Conservation (phyloP, 2,113 vertebrate genomes). For the Pelecanus crispus region DNA sequence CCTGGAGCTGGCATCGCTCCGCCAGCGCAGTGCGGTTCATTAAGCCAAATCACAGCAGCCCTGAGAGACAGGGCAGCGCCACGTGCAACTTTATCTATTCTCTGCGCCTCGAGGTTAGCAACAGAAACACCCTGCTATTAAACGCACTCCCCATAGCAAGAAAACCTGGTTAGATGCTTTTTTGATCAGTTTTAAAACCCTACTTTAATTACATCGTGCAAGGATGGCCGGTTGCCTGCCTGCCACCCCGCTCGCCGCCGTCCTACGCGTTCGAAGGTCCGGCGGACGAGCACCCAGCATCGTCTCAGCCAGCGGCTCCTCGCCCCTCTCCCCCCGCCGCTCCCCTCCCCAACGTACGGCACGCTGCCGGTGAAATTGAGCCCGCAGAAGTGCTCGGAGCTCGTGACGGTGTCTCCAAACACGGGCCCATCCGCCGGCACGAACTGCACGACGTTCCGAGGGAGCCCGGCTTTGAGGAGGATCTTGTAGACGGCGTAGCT, state of each 20-base stretch:
- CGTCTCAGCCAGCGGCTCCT: not conserved
- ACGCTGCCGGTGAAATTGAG: constrained; percentile 98
- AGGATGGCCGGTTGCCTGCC: not conserved
- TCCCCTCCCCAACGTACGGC: constrained; percentile 72
- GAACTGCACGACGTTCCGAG: constrained; percentile 91
- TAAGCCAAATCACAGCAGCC: not conserved
- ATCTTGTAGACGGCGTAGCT: constrained; percentile 85
- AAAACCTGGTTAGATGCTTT: not conserved
- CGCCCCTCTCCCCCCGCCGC: not conserved
- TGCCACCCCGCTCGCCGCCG: not conserved
- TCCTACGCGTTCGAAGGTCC: accelerated
- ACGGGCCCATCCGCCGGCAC: constrained; percentile 85
- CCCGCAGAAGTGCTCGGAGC: constrained; percentile 86
- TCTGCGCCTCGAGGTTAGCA: not conserved
- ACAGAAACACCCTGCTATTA: not conserved
- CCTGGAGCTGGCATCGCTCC: not conserved
- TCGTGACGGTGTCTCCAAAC: constrained; percentile 86
- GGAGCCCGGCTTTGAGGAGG: constrained; percentile 86
- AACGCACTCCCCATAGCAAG: not conserved
- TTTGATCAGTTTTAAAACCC: not conserved
- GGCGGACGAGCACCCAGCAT: accelerated
- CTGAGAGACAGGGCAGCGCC: not conserved
- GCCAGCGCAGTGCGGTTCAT: accelerated
- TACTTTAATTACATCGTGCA: too few relatives aligned
- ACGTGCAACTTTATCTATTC: not conserved